Base-by-base conservation (phyloP, 2,888 invertebrate genomes). In the Synergus itoensis region DNA sequence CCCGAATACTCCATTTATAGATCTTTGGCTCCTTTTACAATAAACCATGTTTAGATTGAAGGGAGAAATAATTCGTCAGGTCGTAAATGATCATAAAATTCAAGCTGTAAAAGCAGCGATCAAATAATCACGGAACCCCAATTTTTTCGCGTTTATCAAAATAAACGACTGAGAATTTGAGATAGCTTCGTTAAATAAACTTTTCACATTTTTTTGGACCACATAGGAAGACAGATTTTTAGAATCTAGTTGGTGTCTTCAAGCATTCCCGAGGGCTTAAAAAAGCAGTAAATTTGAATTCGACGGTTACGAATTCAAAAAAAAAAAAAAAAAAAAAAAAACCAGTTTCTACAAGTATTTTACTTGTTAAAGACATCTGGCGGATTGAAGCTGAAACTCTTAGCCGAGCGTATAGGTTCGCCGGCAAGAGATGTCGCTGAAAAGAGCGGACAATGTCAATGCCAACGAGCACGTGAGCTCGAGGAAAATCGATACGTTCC, bases 401-500 rank as follows among this genome's bases (percentile, higher is more conserved):
- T 85, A 57, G 83, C 79, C 78, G 82, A 85, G 83, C 81, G 80
- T 40, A 81, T 86, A 83, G 84, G 88, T 88, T 88, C 82, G 86
- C 83, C 81, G 81, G 83, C 88, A 86, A 86, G 82, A 88, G 89
- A 88, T 90, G 88, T 88, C 85, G 86, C 86, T 84, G 80, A 82
- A 69, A 73, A 83, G 85, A 60, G 87, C 87, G 90, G 88, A 88
- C 92, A 92, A 92, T 92, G 92, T 91, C 92, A 92, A 92, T 92
- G 92, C 90, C 92, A 92, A 89, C 86, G 87, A 91, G 87, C 91
- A 92, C 92, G 91, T 91, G 91, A 90, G 88, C 87, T 80, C 87
- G 84, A 87, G 86, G 86, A 90, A 91, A 91, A 92, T 92, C 91
- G 90, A 92, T 92, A 91, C 84, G 81, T 87, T 86, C 90, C 89